Percentiles rank a stretch among this genome's conserved stretches.
phyloP scores from a whole-genome alignment of 2,888 invertebrate genomes.

The Heliconius hortense region DNA sequence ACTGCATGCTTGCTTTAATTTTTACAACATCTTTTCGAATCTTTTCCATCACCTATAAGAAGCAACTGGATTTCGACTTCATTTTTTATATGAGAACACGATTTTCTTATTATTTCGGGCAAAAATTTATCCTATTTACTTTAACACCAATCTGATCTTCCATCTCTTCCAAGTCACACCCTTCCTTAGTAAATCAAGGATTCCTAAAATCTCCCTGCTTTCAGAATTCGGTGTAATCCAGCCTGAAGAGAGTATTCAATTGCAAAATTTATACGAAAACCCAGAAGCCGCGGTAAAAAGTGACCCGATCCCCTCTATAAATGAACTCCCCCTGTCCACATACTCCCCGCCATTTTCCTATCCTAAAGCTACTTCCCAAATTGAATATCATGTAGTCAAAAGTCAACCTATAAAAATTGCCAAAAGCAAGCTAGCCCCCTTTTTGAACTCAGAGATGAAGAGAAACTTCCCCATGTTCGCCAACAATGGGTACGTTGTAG shows the following conservation, averaged over 20 bases:
- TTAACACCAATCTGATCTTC: conserved; percentile 6
- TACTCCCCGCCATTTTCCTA: background rate
- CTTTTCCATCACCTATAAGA: background rate
- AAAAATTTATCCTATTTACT: background rate
- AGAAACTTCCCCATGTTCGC: conserved; percentile 32
- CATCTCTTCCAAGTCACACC: background rate
- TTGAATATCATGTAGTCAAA: conserved; percentile 17
- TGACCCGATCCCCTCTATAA: conserved; percentile 37
- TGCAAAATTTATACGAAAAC: conserved; percentile 47
- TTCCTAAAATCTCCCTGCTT: conserved; percentile 70
- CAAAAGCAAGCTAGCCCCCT: conserved; percentile 23
- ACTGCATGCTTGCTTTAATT: conserved; percentile 12
- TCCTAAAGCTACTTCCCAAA: background rate
- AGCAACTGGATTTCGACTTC: background rate
- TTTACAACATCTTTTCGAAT: background rate
- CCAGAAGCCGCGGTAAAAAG: conserved; percentile 45
- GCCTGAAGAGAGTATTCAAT: conserved; percentile 47
- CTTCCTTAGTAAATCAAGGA: conserved; percentile 54
- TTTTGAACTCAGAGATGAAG: conserved; percentile 29
- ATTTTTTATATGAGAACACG: background rate
- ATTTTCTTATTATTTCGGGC: background rate
- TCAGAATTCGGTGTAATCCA: conserved; percentile 57
- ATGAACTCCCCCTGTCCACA: conserved; percentile 11
- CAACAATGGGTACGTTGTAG: conserved; percentile 31
- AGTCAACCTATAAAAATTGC: conserved; percentile 6